phyloP scores from a whole-genome alignment of 1,140 invertebrate species.

The Calliopsis andreniformis region DNA sequence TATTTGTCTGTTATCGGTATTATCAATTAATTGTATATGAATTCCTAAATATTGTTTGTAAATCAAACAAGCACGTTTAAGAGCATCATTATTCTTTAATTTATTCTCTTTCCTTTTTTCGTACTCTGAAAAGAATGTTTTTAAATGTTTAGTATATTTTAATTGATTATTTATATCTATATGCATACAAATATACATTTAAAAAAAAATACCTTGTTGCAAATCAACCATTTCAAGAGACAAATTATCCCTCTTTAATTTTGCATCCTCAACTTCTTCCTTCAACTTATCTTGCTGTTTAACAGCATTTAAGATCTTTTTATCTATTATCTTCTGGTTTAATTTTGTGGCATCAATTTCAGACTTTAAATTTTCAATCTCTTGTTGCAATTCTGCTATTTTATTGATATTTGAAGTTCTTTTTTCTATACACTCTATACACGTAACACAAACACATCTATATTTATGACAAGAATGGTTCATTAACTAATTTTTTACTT shows the following conservation, averaged over 20 bases:
- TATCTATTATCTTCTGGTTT: slow-evolving; percentile 65
- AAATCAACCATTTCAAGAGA: slow-evolving; percentile 70
- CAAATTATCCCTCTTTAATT: slow-evolving; percentile 57
- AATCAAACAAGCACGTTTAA: slow-evolving; percentile 67
- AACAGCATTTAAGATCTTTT: slow-evolving; percentile 60
- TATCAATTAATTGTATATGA: slow-evolving; percentile 58
- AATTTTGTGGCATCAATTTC: slow-evolving; percentile 54
- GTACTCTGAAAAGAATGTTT: slow-evolving; percentile 56
- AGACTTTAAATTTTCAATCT: slow-evolving; percentile 45
- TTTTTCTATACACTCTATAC: slow-evolving; percentile 54
- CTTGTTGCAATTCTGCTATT: slow-evolving; percentile 53
- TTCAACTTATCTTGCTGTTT: slow-evolving; percentile 51
- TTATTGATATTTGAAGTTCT: slow-evolving; percentile 25
- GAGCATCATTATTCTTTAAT: slow-evolving; percentile 62
- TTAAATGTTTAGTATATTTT: not conserved
- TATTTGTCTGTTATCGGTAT: slow-evolving; percentile 51
- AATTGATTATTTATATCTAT: not conserved
- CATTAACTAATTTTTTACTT: not conserved
- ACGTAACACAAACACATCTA: slow-evolving; percentile 4
- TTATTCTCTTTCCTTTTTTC: slow-evolving; percentile 56
- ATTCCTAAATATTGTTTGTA: slow-evolving; percentile 74
- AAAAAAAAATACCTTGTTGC: slow-evolving; percentile 56
- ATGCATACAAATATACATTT: not conserved
- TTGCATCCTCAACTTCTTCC: slow-evolving; percentile 44
- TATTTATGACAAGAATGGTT: too few species aligned